Evolutionary conservation across 2,113 vertebrate species (phyloP).

Genomic region (Cinclus cinclus): DNA sequence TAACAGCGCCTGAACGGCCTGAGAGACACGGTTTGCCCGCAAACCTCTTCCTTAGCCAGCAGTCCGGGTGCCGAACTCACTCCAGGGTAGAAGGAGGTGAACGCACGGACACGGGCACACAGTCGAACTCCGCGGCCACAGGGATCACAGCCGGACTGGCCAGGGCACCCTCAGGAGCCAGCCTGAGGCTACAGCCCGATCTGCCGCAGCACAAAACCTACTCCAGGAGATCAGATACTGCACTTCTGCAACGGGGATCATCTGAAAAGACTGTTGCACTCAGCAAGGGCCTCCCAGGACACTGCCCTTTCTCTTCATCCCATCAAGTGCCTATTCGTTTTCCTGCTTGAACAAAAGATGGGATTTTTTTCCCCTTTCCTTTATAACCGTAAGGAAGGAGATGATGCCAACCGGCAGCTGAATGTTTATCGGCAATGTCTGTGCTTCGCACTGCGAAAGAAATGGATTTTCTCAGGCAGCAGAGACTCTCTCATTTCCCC

Average conservation of each 20-base stretch:
- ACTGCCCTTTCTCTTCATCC: not conserved
- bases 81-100: not conserved
- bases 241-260: not conserved
- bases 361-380: not conserved
- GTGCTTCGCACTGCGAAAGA: not conserved
- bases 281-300: not conserved
- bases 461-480: not conserved
- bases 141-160: not conserved
- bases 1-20: not conserved
- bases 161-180: not conserved
- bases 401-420: not conserved
- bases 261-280: not conserved
- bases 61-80: not conserved
- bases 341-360: conserved; percentile 26
- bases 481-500: not conserved
- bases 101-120: not conserved
- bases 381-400: not conserved
- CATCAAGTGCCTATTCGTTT: not conserved
- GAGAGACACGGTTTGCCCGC: not conserved
- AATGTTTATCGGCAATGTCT: not conserved
- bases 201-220: not conserved
- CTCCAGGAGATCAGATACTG: not conserved
- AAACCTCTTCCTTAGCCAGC: not conserved
- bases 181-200: not conserved
- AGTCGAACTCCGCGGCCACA: not conserved